phyloP scores from a whole-genome alignment of 2,888 invertebrate species.

The Aromia moschata region DNA sequence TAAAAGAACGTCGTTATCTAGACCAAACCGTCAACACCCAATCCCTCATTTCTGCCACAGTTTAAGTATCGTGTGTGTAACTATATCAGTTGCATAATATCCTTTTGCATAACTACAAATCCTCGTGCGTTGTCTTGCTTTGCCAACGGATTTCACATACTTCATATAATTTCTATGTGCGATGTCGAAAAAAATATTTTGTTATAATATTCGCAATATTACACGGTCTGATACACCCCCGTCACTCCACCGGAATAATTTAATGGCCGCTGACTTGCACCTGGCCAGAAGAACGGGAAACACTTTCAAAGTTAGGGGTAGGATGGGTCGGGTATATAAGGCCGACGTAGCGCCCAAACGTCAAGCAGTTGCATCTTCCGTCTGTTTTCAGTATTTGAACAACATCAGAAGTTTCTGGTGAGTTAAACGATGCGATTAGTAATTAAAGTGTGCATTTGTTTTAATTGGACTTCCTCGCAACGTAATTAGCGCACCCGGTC shows the following conservation, averaged over 20 bases:
- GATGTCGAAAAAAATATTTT: background rate
- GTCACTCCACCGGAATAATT: conserved; percentile 18
- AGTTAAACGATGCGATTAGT: conserved; percentile 27
- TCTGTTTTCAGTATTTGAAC: conserved; percentile 35
- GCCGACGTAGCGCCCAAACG: conserved; percentile 40
- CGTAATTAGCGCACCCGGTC: too few relatives aligned
- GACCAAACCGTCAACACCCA: too few relatives aligned
- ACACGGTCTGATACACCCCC: conserved; percentile 12
- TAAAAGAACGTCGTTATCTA: too few relatives aligned
- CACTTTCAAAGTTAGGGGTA: conserved; percentile 51
- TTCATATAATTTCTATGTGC: too few relatives aligned
- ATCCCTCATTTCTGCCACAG: too few relatives aligned
- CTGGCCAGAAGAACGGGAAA: conserved; percentile 45
- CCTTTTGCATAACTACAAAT: too few relatives aligned
- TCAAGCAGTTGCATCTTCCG: conserved; percentile 48
- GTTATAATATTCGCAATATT: background rate
- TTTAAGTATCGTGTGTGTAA: too few relatives aligned
- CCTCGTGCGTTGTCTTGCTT: too few relatives aligned
- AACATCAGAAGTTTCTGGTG: conserved; percentile 54
- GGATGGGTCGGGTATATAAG: conserved; percentile 49
- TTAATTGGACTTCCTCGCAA: background rate
- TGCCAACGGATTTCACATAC: too few relatives aligned
- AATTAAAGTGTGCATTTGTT: background rate
- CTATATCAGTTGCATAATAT: too few relatives aligned
- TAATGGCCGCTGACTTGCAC: conserved; percentile 13